Evolutionary conservation across 2,888 invertebrate genomes (phyloP).

Genomic region (Schizaphis graminum): DNA sequence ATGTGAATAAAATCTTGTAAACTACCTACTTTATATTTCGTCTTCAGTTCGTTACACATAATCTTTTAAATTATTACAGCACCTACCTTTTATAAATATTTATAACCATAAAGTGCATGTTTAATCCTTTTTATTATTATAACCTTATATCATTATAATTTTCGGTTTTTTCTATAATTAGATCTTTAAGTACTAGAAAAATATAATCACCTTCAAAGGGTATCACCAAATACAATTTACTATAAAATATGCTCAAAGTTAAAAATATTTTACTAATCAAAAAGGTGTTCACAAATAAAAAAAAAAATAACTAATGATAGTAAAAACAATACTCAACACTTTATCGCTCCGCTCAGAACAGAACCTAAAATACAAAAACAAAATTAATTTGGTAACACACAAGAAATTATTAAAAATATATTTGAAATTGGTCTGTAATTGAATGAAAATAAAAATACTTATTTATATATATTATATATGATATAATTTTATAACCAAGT

Average conservation of each 20-base stretch:
- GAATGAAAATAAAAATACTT: background rate
- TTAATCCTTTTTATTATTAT: background rate
- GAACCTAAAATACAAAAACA: background rate
- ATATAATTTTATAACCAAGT: background rate
- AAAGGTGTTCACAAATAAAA: background rate
- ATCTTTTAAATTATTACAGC: background rate
- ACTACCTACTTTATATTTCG: background rate
- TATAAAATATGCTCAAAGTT: background rate
- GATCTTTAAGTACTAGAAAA: background rate
- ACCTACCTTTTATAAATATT: background rate
- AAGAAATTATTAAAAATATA: background rate
- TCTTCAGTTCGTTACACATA: background rate
- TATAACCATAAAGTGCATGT: background rate
- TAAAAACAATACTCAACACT: background rate
- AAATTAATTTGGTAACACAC: background rate
- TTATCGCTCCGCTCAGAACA: background rate
- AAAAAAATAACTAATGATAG: background rate
- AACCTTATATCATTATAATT: background rate
- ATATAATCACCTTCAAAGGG: no score
- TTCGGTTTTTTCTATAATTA: background rate
- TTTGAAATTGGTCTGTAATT: background rate
- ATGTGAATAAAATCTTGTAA: background rate
- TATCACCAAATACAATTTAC: background rate
- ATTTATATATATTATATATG: no score
- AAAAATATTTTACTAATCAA: background rate